Conservation (phyloP, 2,888 invertebrate species). For the Drosophila formosana region DNA sequence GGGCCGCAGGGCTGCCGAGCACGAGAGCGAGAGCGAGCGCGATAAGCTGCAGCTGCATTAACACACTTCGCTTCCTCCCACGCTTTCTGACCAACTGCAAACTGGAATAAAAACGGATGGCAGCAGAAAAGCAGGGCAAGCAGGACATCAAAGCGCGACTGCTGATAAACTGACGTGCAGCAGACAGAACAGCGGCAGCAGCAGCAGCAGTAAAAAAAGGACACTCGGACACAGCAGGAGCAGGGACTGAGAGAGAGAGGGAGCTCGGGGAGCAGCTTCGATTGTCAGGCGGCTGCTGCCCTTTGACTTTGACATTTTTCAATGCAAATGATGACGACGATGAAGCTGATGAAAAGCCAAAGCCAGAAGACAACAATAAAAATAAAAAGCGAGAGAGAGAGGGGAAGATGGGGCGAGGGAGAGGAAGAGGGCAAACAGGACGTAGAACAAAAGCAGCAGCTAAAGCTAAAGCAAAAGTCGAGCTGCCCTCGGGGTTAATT, state of each 20-base stretch:
- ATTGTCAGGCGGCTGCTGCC: slow-evolving; percentile 65
- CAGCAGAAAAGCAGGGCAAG: slow-evolving; percentile 29
- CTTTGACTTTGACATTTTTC: slow-evolving; percentile 80
- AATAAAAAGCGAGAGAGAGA: slow-evolving; percentile 32
- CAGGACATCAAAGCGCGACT: slow-evolving; percentile 67
- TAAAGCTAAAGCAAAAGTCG: slow-evolving; percentile 35
- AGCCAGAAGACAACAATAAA: slow-evolving; percentile 72
- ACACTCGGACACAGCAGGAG: slow-evolving; percentile 56
- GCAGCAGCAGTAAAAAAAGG: slow-evolving; percentile 41
- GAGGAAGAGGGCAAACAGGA: slow-evolving; percentile 33
- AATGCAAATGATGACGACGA: slow-evolving; percentile 70
- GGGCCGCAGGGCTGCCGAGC: slow-evolving; percentile 57
- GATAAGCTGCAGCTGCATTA: slow-evolving; percentile 77
- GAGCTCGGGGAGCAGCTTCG: slow-evolving; percentile 49
- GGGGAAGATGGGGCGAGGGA: background rate
- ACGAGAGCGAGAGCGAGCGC: slow-evolving; percentile 5
- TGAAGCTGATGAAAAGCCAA: slow-evolving; percentile 77
- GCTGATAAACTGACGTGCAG: slow-evolving; percentile 72
- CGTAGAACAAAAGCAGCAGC: slow-evolving; percentile 55
- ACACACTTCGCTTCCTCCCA: slow-evolving; percentile 1
- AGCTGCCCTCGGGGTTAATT: slow-evolving; percentile 79
- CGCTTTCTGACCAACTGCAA: slow-evolving; percentile 60
- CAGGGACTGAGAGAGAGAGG: slow-evolving; percentile 9
- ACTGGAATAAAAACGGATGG: slow-evolving; percentile 15
- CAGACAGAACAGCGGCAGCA: slow-evolving; percentile 56